phyloP scores from a whole-genome alignment of 2,113 vertebrate species.

The Paratilapia polleni region DNA sequence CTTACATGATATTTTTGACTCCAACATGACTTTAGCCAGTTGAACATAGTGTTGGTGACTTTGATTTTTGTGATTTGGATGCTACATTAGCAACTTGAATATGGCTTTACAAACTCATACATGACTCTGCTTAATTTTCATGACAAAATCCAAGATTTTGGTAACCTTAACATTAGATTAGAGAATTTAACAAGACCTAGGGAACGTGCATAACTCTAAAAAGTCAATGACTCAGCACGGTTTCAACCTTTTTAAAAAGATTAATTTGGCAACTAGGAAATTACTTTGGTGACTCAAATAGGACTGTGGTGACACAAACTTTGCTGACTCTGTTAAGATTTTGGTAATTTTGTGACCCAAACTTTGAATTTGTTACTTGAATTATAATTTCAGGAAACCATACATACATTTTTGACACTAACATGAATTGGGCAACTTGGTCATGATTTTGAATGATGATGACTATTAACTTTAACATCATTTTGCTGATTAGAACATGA shows the following conservation, averaged over 20 bases:
- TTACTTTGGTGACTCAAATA: too few relatives aligned
- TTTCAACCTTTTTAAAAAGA: background rate
- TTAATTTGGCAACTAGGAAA: too few relatives aligned
- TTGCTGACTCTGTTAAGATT: background rate
- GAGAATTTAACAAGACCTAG: background rate
- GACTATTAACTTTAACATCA: background rate
- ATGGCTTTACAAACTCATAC: background rate
- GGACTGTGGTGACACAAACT: too few relatives aligned
- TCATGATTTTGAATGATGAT: background rate
- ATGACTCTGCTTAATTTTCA: background rate
- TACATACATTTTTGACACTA: background rate
- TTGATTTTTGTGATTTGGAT: background rate
- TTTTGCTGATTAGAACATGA: background rate
- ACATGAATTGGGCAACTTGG: background rate
- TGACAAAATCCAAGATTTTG: background rate
- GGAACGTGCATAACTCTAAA: background rate
- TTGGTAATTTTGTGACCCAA: background rate
- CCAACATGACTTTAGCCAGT: too few relatives aligned
- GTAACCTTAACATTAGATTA: background rate
- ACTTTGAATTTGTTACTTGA: fast-evolving
- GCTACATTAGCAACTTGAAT: background rate
- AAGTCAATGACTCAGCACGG: background rate
- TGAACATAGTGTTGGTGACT: too few relatives aligned
- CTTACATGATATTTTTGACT: too few relatives aligned
- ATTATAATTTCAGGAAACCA: background rate